These are phyloP conservation scores for Tiliacea aurago DNA, from an alignment of 2,888 invertebrate species.

Conservation along the genomic window DNA sequence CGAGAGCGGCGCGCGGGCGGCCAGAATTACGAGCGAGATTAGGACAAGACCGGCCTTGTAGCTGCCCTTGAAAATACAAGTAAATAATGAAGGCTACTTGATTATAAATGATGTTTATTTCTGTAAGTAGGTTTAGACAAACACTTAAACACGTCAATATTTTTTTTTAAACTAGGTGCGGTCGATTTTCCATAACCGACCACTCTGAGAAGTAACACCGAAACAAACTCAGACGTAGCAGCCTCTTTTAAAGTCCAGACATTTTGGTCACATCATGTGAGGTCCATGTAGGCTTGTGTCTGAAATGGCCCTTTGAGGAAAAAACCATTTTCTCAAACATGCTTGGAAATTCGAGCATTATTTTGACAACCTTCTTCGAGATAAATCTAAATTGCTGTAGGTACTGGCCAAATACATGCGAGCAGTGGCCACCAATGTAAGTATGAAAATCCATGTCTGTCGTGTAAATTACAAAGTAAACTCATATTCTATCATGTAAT, in stretches of 20 bases:
- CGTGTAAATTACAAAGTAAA: too few relatives aligned
- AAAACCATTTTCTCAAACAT: too few relatives aligned
- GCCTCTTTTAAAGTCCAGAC: neutral
- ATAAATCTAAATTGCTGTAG: too few relatives aligned
- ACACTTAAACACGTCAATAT: neutral
- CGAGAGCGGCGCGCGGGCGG: conserved; percentile 11
- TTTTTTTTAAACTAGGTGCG: neutral
- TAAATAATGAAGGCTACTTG: conserved; percentile 5
- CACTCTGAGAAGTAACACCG: neutral
- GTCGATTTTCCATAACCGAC: neutral
- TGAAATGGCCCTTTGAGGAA: neutral
- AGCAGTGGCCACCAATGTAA: too few relatives aligned
- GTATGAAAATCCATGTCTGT: too few relatives aligned
- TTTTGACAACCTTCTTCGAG: too few relatives aligned
- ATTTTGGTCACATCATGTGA: too few relatives aligned
- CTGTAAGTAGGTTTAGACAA: neutral
- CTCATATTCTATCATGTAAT: too few relatives aligned
- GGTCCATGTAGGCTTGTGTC: neutral
- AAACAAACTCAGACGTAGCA: neutral
- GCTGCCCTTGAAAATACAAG: conserved; percentile 16
- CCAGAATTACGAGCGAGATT: conserved; percentile 48
- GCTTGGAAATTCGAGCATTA: too few relatives aligned
- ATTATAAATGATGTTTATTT: too few relatives aligned
- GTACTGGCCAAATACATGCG: too few relatives aligned
- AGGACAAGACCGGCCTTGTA: conserved; percentile 23